Base-by-base conservation (phyloP, 2,888 invertebrate species). In the Argyresthia goedartella region DNA sequence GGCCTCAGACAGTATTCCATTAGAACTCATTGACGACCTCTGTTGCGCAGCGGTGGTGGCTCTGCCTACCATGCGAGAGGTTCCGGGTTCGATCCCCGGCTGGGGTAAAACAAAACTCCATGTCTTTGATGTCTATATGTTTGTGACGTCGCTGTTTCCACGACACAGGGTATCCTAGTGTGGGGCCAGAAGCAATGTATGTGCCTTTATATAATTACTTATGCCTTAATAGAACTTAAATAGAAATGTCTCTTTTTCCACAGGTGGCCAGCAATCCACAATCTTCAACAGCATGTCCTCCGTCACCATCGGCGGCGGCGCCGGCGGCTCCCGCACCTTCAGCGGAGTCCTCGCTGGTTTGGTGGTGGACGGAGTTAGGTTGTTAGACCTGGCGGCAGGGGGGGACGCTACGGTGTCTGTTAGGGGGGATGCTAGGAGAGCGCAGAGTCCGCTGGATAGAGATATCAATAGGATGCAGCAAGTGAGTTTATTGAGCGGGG, bases 201-300 rank as follows among this genome's bases (percentile, higher is more conserved):
- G n/a, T n/a, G n/a, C n/a, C n/a, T n/a, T n/a, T n/a, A n/a, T n/a
- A n/a, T n/a, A n/a, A n/a, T n/a, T n/a, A n/a, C n/a, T n/a, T n/a
- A n/a, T n/a, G n/a, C n/a, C n/a, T n/a, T n/a, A n/a, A n/a, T n/a
- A n/a, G 25, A 25, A 2, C 25, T 6, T 25, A 4, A 2, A 25
- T n/a, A n/a, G n/a, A n/a, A n/a, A n/a, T n/a, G 6, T 25, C 25
- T 25, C 25, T 25, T 25, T 25, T 6, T 25, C 25, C 76, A 4
- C 77, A 95, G 96, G 95, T 48, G 95, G 95, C 11, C 92, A 92
- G 59, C 95, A 95, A 60, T 90, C 94, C 49, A 91, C 91, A 52
- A 94, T 96, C 36, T 97, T 98, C 88, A 97, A 98, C 82, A 93
- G 94, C 66, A 96, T 97, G 89, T 93, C 96, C 1, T 92, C 92